Evolutionary conservation across 2,888 invertebrate genomes (phyloP), one percentile per base, ranked within the genome.

Genomic region (Monochamus alternatus): DNA sequence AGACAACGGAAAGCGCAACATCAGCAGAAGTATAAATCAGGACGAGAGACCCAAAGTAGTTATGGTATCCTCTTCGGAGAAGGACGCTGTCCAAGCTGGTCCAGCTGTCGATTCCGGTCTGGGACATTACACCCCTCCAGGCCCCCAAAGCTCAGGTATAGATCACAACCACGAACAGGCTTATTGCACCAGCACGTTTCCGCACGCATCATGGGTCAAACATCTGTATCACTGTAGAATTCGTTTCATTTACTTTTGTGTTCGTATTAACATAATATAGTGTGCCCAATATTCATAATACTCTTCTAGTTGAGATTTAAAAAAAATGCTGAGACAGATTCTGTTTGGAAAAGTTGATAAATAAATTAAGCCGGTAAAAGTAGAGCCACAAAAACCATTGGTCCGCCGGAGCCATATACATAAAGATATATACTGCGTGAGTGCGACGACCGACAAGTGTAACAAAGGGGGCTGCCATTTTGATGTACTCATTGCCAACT

Each of bases 81-180:
- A 86, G 83, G 87, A 87, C 83, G 86, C 85, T 76, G 82, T 86
- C 74, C 85, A 84, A 78, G 81, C 85, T 32, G 81, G 79, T 52
- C 81, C 86, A 76, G 85, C 86, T 78, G 85, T 85, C 78, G 88
- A 87, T 83, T 86, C 86, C 85, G 89, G 89, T 86, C 86, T 89
- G 85, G 88, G 88, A 87, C 88, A 88, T 86, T 89, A 87, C 84
- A 87, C 87, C 75, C 88, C 87, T 77, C 84, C 89, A 85, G 90
- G 89, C 87, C 90, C 90, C 86, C 90, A 87, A 84, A 84, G 84
- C 84, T 88, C 89, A 88, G 88, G 89, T 89, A 89, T 79, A 81
- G 75, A 75, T 76, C 65, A 79, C 74, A 62, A 72, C 63, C 74
- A 73, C 70, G 60, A 67, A 71, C 75, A 68, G 65, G 74, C 62